Conservation (phyloP, 2,888 invertebrate species). For the Stenchaetothrips biformis region DNA sequence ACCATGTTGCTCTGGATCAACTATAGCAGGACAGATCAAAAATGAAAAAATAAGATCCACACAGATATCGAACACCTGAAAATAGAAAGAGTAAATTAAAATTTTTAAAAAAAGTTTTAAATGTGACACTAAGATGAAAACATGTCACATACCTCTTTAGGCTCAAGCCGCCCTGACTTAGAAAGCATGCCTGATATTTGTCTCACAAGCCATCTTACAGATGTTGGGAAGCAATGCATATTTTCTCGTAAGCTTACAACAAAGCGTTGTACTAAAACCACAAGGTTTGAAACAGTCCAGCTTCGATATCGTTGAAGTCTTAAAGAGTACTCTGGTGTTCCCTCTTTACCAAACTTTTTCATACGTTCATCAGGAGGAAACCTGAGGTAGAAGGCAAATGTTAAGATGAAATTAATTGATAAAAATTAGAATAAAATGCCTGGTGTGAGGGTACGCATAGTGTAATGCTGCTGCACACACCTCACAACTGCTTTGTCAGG, state of each 20-base stretch:
- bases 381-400: constrained; percentile 40
- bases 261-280: constrained; percentile 72
- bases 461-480: constrained; percentile 41
- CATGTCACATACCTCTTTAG: constrained; percentile 48
- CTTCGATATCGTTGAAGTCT: constrained; percentile 74
- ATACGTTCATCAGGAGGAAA: constrained; percentile 56
- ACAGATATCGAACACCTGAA: constrained; percentile 59
- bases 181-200: constrained; percentile 70
- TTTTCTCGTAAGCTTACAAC: constrained; percentile 75
- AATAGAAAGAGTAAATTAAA: constrained; percentile 32
- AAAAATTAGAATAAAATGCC: constrained; percentile 21
- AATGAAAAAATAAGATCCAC: constrained; percentile 89
- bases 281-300: constrained; percentile 72
- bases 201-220: constrained; percentile 83
- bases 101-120: constrained; percentile 27
- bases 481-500: constrained; percentile 76
- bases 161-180: constrained; percentile 54
- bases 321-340: constrained; percentile 63
- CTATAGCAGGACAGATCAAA: constrained; percentile 93
- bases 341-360: constrained; percentile 73
- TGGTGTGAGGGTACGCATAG: background rate
- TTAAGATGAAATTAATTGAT: constrained; percentile 18
- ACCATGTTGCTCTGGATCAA: constrained; percentile 92
- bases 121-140: constrained; percentile 26
- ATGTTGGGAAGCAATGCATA: constrained; percentile 85